phyloP scores from a whole-genome alignment of 1,140 invertebrate species.

The Conus betulinus region DNA sequence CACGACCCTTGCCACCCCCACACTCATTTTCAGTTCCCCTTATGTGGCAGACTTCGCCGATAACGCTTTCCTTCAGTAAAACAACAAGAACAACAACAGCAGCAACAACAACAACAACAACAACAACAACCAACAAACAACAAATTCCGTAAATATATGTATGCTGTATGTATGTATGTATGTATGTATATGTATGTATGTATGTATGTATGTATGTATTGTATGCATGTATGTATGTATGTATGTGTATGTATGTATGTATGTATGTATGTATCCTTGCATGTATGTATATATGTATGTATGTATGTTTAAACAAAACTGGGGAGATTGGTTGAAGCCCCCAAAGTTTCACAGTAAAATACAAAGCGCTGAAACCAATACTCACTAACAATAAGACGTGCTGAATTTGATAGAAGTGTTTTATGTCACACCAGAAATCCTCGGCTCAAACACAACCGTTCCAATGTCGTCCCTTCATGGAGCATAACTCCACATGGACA shows the following conservation, averaged over 20 bases:
- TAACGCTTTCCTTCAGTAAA: too few relatives aligned
- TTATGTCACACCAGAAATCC: not conserved
- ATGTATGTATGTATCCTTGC: not conserved
- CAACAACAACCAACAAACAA: too few relatives aligned
- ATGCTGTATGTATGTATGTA: too few relatives aligned
- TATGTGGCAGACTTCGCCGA: too few relatives aligned
- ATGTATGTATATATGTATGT: not conserved
- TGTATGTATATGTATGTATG: not conserved
- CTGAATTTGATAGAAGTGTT: not conserved
- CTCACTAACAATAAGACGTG: not conserved
- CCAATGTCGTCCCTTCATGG: not conserved
- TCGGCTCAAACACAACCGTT: not conserved
- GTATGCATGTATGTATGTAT: not conserved
- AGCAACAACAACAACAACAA: too few relatives aligned
- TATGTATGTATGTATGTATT: not conserved
- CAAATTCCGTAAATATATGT: too few relatives aligned
- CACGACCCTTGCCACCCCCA: too few relatives aligned
- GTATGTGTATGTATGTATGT: not conserved
- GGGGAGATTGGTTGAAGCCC: not conserved
- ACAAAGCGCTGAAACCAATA: not conserved
- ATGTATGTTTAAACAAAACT: not conserved
- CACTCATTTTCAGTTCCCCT: too few relatives aligned
- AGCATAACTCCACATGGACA: too few relatives aligned
- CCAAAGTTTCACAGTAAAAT: not conserved
- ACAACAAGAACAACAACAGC: too few relatives aligned